Conservation (phyloP, 2,113 vertebrate species). For the Nerophis ophidion region DNA sequence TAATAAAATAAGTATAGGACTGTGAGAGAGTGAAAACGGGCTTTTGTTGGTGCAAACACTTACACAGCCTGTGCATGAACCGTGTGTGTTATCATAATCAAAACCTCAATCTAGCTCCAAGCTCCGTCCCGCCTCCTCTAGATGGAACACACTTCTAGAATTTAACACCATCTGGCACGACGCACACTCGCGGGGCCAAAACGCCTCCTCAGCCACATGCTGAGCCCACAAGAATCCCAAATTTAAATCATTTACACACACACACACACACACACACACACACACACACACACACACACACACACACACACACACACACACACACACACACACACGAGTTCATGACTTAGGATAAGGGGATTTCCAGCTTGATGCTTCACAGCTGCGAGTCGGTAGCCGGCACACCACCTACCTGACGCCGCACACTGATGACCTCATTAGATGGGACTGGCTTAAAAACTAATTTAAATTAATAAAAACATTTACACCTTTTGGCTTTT, state of each 20-base stretch:
- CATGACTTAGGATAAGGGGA: constrained; percentile 37
- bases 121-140: background rate
- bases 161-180: constrained; percentile 30
- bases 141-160: constrained; percentile 28
- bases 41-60: constrained; percentile 26
- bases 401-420: constrained; percentile 43
- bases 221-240: constrained; percentile 2
- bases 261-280: constrained; percentile 14
- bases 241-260: constrained; percentile 4
- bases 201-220: constrained; percentile 5
- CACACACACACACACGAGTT: constrained; percentile 8
- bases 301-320: constrained; percentile 13
- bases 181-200: constrained; percentile 31
- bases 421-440: constrained; percentile 45
- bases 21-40: constrained; percentile 11
- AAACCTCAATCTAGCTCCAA: background rate
- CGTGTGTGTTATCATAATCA: background rate
- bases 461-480: too few relatives aligned
- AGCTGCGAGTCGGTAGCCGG: constrained; percentile 46
- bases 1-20: constrained; percentile 7
- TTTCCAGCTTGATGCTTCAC: constrained; percentile 59
- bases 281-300: background rate
- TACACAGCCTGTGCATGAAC: constrained; percentile 7
- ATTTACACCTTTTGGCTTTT: too few relatives aligned
- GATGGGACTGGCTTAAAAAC: constrained; percentile 25